Evolutionary conservation across 2,797 vertebrate genomes (phyloP).

Genomic region (Falco concolor): DNA sequence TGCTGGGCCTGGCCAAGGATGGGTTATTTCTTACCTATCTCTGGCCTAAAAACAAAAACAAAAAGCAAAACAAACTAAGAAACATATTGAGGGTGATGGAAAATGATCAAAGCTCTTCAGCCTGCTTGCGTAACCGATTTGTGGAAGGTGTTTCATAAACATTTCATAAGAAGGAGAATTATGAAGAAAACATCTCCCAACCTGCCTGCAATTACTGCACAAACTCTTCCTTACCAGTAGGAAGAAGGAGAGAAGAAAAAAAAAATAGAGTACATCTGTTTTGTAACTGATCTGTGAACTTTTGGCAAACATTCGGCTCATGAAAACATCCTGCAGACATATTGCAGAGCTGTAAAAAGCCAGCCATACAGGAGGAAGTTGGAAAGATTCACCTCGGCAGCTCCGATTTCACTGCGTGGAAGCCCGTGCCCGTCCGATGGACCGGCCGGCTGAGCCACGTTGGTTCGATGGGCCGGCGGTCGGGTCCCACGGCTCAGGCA

Average conservation of each 20-base stretch:
- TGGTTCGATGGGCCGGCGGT: accelerated
- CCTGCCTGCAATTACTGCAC: slow-evolving; percentile 81
- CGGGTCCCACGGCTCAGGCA: not conserved
- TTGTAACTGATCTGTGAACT: slow-evolving; percentile 72
- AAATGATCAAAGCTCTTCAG: slow-evolving; percentile 77
- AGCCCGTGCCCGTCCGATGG: not conserved
- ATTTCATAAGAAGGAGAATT: slow-evolving; percentile 81
- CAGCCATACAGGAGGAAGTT: not conserved
- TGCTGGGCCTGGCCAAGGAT: not conserved
- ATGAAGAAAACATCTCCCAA: slow-evolving; percentile 80
- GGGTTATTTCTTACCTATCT: slow-evolving; percentile 50
- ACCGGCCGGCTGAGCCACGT: accelerated
- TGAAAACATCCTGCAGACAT: slow-evolving; percentile 67
- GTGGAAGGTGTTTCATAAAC: slow-evolving; percentile 83
- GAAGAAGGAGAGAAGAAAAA: slow-evolving; percentile 38
- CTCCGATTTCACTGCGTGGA: not conserved
- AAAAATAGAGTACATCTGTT: slow-evolving; percentile 53
- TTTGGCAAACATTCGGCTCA: slow-evolving; percentile 45
- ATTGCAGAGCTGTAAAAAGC: not conserved
- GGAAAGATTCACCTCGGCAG: not conserved
- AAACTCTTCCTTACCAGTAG: slow-evolving; percentile 69
- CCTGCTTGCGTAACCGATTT: slow-evolving; percentile 77
- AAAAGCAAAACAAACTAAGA: slow-evolving; percentile 71
- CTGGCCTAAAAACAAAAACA: slow-evolving; percentile 39
- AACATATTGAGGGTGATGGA: slow-evolving; percentile 70